Base-by-base conservation (phyloP, 1,140 invertebrate genomes). In the Sitobion miscanthi region DNA sequence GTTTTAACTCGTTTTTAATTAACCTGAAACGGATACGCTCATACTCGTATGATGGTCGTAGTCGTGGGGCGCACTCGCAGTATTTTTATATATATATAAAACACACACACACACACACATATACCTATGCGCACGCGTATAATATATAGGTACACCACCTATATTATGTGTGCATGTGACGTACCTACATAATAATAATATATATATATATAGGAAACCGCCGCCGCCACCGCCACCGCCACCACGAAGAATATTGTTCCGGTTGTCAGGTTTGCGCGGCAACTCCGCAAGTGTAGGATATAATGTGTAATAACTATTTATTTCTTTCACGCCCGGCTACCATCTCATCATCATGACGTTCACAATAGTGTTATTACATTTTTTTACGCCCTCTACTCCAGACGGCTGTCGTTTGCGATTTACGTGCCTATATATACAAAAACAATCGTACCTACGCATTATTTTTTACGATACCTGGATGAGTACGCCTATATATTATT, bases 21-120 rank as follows among this genome's bases (percentile, higher is more conserved):
- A 92, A 92, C 69, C 45, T 52, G 90, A 92, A 92, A 92, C 90
- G 90, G 90, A 91, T 91, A 91, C 62, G 62, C 90, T 42, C 62
- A 4, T 77, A 69, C n/a, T n/a, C 57, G 52, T 23, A n/a, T 30
- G 23, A 7, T 9, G 30, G 62, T n/a, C 42, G 57, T 8, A 14
- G 25, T 91, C 69, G n/a, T 42, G 77, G 52, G 52, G 52, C 23
- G 52, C 52, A 20, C 42, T 5, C 42, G 14, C 45, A 45, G 85
- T 17, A 88, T 6, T 21, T 21, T 52, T 20, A n/a, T 87, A n/a
- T 49, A 88, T 88, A 83, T 6, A 42, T 8, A 83, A 38, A 20
- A 38, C 35, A n/a, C 77, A 21, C n/a, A 45, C 45, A 47, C 45
- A 47, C 45, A 47, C 45, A 38, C 77, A 69, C n/a, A 35, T 14